Evolutionary conservation across 2,113 vertebrate genomes (phyloP), one percentile per base, ranked within the genome.

Genomic region (Turdus rufiventris): DNA sequence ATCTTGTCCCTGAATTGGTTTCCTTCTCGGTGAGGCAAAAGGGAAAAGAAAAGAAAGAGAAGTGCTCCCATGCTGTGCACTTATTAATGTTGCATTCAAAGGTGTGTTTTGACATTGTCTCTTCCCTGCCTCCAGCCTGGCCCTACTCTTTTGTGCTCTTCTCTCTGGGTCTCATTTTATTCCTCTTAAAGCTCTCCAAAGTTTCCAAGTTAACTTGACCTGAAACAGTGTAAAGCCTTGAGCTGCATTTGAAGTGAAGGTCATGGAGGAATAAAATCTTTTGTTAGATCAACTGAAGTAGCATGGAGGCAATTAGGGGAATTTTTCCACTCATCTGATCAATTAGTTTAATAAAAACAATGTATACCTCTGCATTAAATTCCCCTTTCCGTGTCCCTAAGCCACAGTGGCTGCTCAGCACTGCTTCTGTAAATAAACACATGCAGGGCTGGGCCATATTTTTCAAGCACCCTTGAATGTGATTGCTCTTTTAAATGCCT

Each of bases 391-490:
- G 0, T 48, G 18, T 26, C 34, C 17, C 31, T 40, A 23, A 79
- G 31, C 48, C n/a, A 18, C 0, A 0, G 3, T 26, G 18, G 26
- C 25, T 81, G 8, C 53, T 60, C 53, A 33, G 12, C 8, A 8
- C 8, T 48, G 8, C 12, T 67, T 7, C 51, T 78, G 26, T 51
- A 57, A 14, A 1, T 45, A 15, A 66, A 53, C 29, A 20, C 12
- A 5, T 17, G 25, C 24, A 24, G 28, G 5, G 4, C 36, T 18
- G n/a, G 4, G 4, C 8, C 8, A 1, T 28, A 4, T 65, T 53
- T 89, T 60, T 47, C 16, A 45, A 62, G 23, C 20, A 68, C 7
- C 16, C 14, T 42, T 65, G 28, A 54, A 43, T 6, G 14, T 18
- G 15, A 73, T 85, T 88, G 23, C 28, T 73, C 24, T 91, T 76